Evolutionary conservation across 2,888 invertebrate genomes (phyloP), one percentile per base, ranked within the genome.

Genomic region (Sphaerophoria rueppellii): DNA sequence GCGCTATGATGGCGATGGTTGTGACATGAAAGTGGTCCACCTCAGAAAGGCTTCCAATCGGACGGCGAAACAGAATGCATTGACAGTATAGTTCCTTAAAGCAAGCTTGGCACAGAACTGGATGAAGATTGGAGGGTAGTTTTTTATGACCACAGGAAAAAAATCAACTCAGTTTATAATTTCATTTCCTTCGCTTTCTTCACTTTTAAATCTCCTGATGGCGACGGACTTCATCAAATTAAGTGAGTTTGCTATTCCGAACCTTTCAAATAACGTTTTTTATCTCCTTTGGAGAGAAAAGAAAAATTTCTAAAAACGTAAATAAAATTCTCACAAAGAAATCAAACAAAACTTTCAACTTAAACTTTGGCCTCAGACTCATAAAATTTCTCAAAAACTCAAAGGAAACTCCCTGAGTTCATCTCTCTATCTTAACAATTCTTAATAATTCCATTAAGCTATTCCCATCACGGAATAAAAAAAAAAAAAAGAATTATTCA

Each of bases 391-490:
- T 24, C 2, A 34, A 35, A 57, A 57, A 35, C 34, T 14, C 24
- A 46, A 50, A 24, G 60, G 60, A 40, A 16, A 16, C 4, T 37
- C 63, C 11, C 7, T 12, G 61, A 43, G 43, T 43, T 12, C 43
- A 43, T 43, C 50, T 9, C 63, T 6, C 4, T 34, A 24, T 24
- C 24, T 24, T 24, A 24, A 14, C 35, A 11, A 16, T 52, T 50
- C 57, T 54, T 74, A 71, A 78, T 78, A 78, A 82, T 65, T 83
- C 71, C 74, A 83, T 83, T 75, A 79, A 75, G 60, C 78, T 82
- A 43, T 14, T 35, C 65, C 79, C 73, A 48, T 52, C 14, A 50
- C 37, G 14, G 12, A 58, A 12, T 11, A 37, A 35, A 67, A 52
- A 35, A 50, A 34, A 61, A n/a, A 55, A 35, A 12, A 67, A 69